Percentiles rank a stretch among this genome's conserved stretches.
These are phyloP conservation scores for Philopotamus ludificatus DNA, from an alignment of 1,140 invertebrate species.

Conservation along the genomic window DNA sequence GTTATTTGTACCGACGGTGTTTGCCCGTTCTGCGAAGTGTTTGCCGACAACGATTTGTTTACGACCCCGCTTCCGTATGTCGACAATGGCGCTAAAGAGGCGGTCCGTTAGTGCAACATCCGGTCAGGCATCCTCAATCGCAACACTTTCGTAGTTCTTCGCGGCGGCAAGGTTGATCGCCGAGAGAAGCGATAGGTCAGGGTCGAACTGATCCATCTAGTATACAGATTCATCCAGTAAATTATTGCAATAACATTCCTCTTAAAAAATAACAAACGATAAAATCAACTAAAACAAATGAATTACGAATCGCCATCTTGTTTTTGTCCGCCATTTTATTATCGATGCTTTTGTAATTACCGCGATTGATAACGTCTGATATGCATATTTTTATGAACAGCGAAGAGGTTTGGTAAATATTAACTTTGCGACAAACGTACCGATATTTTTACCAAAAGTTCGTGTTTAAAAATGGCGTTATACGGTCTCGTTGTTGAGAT, in stretches of 20 bases:
- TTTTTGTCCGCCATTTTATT: slow-evolving; percentile 6
- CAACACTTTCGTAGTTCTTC: neutral
- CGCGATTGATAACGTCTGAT: too few species aligned
- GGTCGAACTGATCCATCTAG: slow-evolving; percentile 7
- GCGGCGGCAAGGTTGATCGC: neutral
- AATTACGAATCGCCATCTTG: neutral
- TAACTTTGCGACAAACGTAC: too few species aligned
- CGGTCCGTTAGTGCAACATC: neutral
- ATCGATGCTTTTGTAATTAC: too few species aligned
- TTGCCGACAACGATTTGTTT: neutral
- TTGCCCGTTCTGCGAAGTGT: neutral
- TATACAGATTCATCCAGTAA: too few species aligned
- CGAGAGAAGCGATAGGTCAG: slow-evolving; percentile 21
- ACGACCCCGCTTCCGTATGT: neutral
- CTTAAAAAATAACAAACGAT: neutral
- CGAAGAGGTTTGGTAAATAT: too few species aligned
- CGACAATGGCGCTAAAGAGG: neutral
- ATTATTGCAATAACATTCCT: neutral
- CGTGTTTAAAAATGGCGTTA: too few species aligned
- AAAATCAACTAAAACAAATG: neutral
- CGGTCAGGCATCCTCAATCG: neutral
- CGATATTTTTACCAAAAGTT: too few species aligned
- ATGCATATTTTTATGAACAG: too few species aligned
- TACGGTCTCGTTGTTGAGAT: too few species aligned
- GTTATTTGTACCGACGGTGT: neutral